Base-by-base conservation (phyloP, 2,888 invertebrate genomes). In the Dascillus cervinus region DNA sequence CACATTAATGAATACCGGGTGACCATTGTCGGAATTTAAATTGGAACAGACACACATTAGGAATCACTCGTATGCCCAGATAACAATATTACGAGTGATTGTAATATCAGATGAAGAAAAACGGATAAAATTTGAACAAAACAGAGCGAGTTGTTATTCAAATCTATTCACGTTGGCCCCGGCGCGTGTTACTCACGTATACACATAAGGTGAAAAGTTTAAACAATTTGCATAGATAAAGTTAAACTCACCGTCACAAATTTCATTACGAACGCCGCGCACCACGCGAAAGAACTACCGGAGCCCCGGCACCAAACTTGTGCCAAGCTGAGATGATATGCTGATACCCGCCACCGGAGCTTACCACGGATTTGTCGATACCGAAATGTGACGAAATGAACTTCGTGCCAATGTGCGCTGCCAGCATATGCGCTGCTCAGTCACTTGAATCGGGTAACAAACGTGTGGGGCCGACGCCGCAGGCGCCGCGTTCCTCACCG, bases 321-420 rank as follows among this genome's bases (percentile, higher is more conserved):
- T 60, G 58, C 61, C 60, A 60, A 60, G 59, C 55, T 53, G 54
- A 58, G 56, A 59, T 55, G 60, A 57, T 61, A 60, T 56, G 51
- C 50, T 56, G 58, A 58, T 57, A 56, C 58, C 57, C 60, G 60
- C 59, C 57, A 57, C 57, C 53, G 52, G 53, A 50, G 53, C 38
- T 47, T 52, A 63, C 62, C 63, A 65, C 46, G 53, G 56, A 65
- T 66, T 66, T 64, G 66, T 60, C 59, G 58, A 58, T 56, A 56
- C 43, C 43, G 42, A 37, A 36, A 43, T 37, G 50, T 62, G 62
- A 64, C 65, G 65, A 65, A 58, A 56, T 53, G 34, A 39, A 45
- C 49, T 40, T 34, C 41, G 52, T 47, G 48, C 59, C 64, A 58
- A 62, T 62, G 48, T 44, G 44, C 43, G 39, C 39, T 45, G 52